Base-by-base conservation (phyloP, 1,140 invertebrate species). In the Chelonus insularis region DNA sequence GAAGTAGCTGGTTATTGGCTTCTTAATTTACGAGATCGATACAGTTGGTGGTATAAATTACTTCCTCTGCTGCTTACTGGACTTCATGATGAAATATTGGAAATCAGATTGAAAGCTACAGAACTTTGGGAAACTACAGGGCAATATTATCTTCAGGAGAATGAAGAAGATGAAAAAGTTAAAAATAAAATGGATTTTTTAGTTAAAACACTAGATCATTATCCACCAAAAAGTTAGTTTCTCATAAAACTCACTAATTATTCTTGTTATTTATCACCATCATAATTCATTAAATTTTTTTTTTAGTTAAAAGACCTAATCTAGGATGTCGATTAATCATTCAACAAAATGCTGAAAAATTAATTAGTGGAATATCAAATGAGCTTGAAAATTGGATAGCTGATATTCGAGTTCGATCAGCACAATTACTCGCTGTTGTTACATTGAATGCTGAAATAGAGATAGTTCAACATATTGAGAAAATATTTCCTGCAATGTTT, bases 1-100 rank as follows among this genome's bases (percentile, higher is more conserved):
- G 77, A 86, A 72, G 84, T 90, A 25, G 84, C 88, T 14, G 86
- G 88, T 11, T 72, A 78, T 3, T 91, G 91, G 90, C 69, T 92
- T 18, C 63, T 88, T 12, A 78, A 91, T 20, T 79, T 92, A 9
- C 78, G 80, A 21, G 91, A 94, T 76, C 80, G 91, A 63, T 94
- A 94, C 72, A 91, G 90, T 4, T 92, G 85, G 75, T 92, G 90
- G 77, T 83, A 87, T 65, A 88, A 86, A 73, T 76, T 94, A 0
- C 78, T 94, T 23, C 91, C 92, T 0, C 68, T 94, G 6, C 78
- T 93, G 3, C 71, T 94, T n/a, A 91, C 91, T 41, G 86, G 88
- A 70, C 77, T 92, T 1, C 86, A 86, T 66, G 91, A 94, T 80
- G 88, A 91, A 60, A 83, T 88, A 1, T 76, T 81, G 34, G 85